These are phyloP conservation scores for Diaperis boleti DNA, from an alignment of 2,888 invertebrate species.

Conservation along the genomic window DNA sequence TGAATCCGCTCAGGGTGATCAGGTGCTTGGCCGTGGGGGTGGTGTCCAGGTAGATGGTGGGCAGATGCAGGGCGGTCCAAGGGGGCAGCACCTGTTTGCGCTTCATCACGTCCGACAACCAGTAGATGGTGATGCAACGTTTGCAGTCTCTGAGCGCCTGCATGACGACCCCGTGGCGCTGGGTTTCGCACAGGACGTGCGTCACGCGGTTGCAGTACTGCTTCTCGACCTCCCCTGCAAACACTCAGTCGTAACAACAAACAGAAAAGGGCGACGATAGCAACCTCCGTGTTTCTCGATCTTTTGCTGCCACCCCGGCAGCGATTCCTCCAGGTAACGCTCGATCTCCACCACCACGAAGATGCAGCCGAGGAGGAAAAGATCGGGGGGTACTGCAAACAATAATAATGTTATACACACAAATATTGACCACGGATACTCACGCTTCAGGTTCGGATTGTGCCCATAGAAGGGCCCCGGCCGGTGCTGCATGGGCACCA, in stretches of 20 bases:
- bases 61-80: slow-evolving; percentile 94
- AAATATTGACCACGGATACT: no score
- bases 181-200: slow-evolving; percentile 92
- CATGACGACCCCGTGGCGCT: slow-evolving; percentile 91
- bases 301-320: slow-evolving; percentile 62
- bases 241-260: not conserved
- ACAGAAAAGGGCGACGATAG: slow-evolving; percentile 23
- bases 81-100: slow-evolving; percentile 91
- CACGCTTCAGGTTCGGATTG: slow-evolving; percentile 86
- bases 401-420: no score
- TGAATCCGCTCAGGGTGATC: slow-evolving; percentile 90
- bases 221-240: slow-evolving; percentile 83
- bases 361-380: slow-evolving; percentile 93
- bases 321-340: slow-evolving; percentile 58
- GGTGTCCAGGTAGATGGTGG: slow-evolving; percentile 73
- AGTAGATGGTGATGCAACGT: slow-evolving; percentile 84
- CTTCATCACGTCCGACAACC: slow-evolving; percentile 91
- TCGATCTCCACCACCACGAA: slow-evolving; percentile 75
- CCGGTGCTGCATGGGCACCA: slow-evolving; percentile 68
- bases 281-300: slow-evolving; percentile 64
- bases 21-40: slow-evolving; percentile 82
- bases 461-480: slow-evolving; percentile 89
- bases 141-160: slow-evolving; percentile 80
- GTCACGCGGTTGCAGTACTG: slow-evolving; percentile 89
- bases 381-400: slow-evolving; percentile 84